Base-by-base conservation (phyloP, 2,888 invertebrate genomes). In the Onchidella celtica region DNA sequence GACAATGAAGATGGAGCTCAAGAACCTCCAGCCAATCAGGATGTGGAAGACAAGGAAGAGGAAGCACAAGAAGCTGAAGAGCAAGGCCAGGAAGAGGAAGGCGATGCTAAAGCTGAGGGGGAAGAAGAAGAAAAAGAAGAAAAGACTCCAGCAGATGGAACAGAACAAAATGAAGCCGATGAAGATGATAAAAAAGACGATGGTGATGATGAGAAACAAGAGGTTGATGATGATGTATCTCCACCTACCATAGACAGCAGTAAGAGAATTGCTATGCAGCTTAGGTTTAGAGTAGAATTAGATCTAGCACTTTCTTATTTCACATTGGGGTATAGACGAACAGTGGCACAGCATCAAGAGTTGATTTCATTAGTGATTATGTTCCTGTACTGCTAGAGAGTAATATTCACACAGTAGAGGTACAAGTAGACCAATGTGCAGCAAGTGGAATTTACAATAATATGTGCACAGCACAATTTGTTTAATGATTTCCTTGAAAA, bases 211-310 rank as follows among this genome's bases (percentile, higher is more conserved):
- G 72, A 72, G 9, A 55, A 14, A 11, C 17, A 11, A 29, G 27
- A 27, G 38, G 72, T 29, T 24, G 21, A 68, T 55, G 55, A 68
- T 55, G 68, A 57, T 57, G 36, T 77, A 14, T 66, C 77, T 2
- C 77, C 77, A 66, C 77, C 68, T 4, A 68, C 27, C n/a, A 9
- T 47, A 17, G 34, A 57, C n/a, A 34, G 24, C 9, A 47, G 77
- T 77, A 36, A 68, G 68, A 27, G 4, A 36, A 27, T 76, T 34
- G 3, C 32, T 32, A n/a, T n/a, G n/a, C n/a, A n/a, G n/a, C n/a
- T n/a, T n/a, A n/a, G n/a, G n/a, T n/a, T n/a, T n/a, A n/a, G n/a
- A n/a, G n/a, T n/a, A n/a, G n/a, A n/a, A n/a, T n/a, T n/a, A n/a
- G n/a, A n/a, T n/a, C n/a, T n/a, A n/a, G n/a, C n/a, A n/a, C n/a